Evolutionary conservation across 2,113 vertebrate species (phyloP), one percentile per base, ranked within the genome.

Genomic region (Chamaea fasciata): DNA sequence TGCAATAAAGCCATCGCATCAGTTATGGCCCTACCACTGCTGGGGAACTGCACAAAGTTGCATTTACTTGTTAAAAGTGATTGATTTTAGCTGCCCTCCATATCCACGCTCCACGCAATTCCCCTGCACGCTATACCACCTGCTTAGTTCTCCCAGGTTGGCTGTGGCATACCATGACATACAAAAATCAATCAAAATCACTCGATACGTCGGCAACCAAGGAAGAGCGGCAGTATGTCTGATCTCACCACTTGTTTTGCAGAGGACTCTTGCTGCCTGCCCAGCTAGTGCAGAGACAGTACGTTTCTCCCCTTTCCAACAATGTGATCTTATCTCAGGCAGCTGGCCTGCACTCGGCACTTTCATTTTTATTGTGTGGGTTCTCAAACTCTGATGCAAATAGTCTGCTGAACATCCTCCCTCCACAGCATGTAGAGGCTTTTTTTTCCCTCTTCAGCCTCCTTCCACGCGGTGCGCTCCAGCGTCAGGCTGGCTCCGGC

Each of bases 361-460:
- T 96, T 95, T 92, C 92, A 85, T 90, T 96, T 96, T 94, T 89
- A 90, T 92, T 88, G 77, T 60, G 65, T 88, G 95, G 67, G 87
- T 80, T 97, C 90, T 93, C 63, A 26, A 65, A 71, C 71, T 50
- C 22, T 65, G 77, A 94, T 77, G 76, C 83, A 97, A 94, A 95
- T 77, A 93, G 74, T 95, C 96, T 97, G 91, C 83, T 1, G 77
- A 94, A 96, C 94, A 96, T 97, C 97, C 95, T 96, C 95, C 69
- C 90, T 94, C 56, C 46, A 52, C 3, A 2, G 85, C 50, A 2
- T 81, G 88, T 70, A 59, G 53, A 22, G 13, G 3, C 8, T 83
- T 86, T 89, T 91, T 53, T 53, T 21, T 55, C 27, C 39, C 94
- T 91, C n/a, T 79, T 83, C 76, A 56, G 62, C 87, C 81, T 96